These are phyloP conservation scores for Enteromius trimaculatus DNA, from an alignment of 2,797 vertebrate species.

Conservation along the genomic window DNA sequence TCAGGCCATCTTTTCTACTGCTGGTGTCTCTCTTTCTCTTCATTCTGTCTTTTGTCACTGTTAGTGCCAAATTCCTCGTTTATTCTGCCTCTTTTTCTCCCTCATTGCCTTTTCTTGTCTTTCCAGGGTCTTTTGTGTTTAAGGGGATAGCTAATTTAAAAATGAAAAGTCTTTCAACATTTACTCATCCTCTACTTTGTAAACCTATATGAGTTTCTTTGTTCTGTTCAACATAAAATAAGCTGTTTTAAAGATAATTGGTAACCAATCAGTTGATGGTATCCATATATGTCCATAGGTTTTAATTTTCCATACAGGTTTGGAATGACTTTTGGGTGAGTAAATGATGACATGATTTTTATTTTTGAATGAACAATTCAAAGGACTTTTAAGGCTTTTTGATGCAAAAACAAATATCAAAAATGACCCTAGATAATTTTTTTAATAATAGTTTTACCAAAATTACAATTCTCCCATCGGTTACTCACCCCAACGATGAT, in stretches of 20 bases:
- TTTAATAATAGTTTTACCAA: not conserved
- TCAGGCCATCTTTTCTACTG: constrained; percentile 5
- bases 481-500: not conserved
- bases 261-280: not conserved
- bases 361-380: not conserved
- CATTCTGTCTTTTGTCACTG: constrained; percentile 9
- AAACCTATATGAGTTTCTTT: not conserved
- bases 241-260: not conserved
- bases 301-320: not conserved
- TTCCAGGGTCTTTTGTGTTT: constrained; percentile 33
- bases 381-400: not conserved
- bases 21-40: constrained; percentile 33
- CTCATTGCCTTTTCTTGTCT: constrained; percentile 55
- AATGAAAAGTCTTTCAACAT: not conserved
- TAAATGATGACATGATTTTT: not conserved
- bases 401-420: not conserved
- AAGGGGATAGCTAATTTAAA: not conserved
- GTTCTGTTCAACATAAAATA: not conserved
- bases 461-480: not conserved
- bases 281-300: not conserved
- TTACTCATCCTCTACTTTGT: not conserved
- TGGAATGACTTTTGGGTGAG: not conserved
- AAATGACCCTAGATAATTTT: not conserved
- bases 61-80: not conserved
- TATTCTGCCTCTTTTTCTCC: constrained; percentile 38